Conservation (phyloP, 2,113 vertebrate genomes). For the Rhea pennata region DNA sequence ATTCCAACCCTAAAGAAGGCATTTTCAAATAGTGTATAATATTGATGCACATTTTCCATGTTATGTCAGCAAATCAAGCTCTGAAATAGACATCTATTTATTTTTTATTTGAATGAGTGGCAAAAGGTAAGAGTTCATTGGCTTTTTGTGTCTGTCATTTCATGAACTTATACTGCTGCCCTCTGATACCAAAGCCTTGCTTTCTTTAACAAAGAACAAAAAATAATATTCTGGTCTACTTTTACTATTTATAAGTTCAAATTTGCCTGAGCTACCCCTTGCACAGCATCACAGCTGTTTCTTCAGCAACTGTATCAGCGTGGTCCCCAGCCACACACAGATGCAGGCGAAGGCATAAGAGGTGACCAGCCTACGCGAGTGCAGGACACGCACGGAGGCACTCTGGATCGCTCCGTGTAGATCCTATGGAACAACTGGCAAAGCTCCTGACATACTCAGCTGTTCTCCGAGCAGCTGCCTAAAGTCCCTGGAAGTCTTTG, state of each 20-base stretch:
- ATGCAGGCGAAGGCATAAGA: background rate
- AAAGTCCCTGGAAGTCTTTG: background rate
- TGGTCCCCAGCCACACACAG: background rate
- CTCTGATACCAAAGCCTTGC: background rate
- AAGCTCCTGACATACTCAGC: constrained; percentile 35
- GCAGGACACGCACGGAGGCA: background rate
- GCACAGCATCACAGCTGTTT: constrained; percentile 28
- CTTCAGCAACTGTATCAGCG: background rate
- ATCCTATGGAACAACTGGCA: constrained; percentile 53
- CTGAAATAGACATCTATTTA: background rate
- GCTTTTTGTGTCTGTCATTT: background rate
- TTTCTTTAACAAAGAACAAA: background rate
- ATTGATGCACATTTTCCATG: background rate
- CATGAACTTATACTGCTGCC: background rate
- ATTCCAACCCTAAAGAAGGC: background rate
- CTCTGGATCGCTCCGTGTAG: background rate
- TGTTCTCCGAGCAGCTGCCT: constrained; percentile 60
- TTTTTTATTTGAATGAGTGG: background rate
- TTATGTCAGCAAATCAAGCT: background rate
- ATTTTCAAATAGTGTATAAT: background rate
- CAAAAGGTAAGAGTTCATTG: background rate
- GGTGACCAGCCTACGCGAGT: background rate
- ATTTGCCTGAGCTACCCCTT: background rate
- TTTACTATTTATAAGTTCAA: background rate
- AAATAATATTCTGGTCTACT: background rate